Evolutionary conservation across 2,888 invertebrate species (phyloP), one percentile per base, ranked within the genome.

Genomic region (Eupsilia transversa): DNA sequence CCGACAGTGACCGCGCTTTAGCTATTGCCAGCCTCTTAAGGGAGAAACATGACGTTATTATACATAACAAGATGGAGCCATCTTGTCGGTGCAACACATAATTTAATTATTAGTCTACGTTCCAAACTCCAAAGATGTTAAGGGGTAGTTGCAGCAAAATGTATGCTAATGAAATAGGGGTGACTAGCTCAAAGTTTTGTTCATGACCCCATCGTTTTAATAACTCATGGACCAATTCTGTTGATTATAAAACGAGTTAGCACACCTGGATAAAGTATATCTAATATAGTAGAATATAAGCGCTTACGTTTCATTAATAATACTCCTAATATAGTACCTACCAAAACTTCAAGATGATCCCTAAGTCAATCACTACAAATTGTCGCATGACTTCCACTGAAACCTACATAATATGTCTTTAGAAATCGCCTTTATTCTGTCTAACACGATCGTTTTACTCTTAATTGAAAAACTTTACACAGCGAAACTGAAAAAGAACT

Each of bases 391-490:
- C n/a, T 52, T 59, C n/a, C n/a, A 65, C 4, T 35, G 14, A 3
- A 49, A 17, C 33, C 9, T 57, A n/a, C 43, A 56, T 41, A 66
- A 67, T 52, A 71, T 60, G 10, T 66, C 59, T 65, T 54, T 67
- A 43, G 10, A 70, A 82, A 43, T 73, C 30, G 56, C 30, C 30
- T 71, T 80, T 73, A 35, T 73, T 81, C 85, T 74, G 77, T 83
- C 78, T 87, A 84, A 80, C 85, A 66, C 85, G 87, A 89, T 89
- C 87, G 88, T 84, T 87, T 85, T 80, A 75, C 77, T 88, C 88
- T 88, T 94, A 94, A 95, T 95, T 94, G 93, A 92, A 94, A 94
- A 95, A 95, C 91, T 94, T 95, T 91, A 61, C 27, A 35, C 83
- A 83, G 84, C 83, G 85, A 89, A 89, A 86, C 79, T 85, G 86